Evolutionary conservation across 2,797 vertebrate species (phyloP).

Genomic region (Okamejei kenojei): DNA sequence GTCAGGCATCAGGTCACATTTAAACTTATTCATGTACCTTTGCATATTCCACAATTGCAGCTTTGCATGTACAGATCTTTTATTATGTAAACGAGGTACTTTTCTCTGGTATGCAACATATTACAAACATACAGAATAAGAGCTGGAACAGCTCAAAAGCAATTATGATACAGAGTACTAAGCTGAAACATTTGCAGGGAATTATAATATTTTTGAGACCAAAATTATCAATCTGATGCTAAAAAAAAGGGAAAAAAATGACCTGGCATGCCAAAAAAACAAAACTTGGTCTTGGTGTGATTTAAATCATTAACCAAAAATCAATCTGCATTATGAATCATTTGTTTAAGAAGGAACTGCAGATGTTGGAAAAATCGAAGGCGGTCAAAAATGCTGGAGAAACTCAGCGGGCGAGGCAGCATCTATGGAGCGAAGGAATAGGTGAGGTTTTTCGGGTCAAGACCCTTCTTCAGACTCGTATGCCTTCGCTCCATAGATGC

Average conservation of each 20-base stretch:
- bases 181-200: neutral
- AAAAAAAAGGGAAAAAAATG: neutral
- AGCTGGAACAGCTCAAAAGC: neutral
- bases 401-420: too few relatives aligned
- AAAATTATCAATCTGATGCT: neutral
- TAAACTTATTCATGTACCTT: neutral
- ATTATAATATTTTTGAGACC: neutral
- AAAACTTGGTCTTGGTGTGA: too few relatives aligned
- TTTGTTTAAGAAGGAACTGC: neutral
- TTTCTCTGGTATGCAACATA: neutral
- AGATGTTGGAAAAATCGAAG: too few relatives aligned
- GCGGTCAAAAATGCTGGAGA: too few relatives aligned
- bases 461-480: too few relatives aligned
- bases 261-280: too few relatives aligned
- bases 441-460: too few relatives aligned
- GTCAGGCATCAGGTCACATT: neutral
- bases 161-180: neutral
- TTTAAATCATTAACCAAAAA: neutral
- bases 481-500: too few relatives aligned
- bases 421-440: too few relatives aligned
- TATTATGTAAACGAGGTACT: neutral
- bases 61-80: neutral
- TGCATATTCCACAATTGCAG: neutral
- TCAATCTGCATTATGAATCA: neutral
- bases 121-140: neutral